A percentile compares a stretch with the other conserved stretches of the same genome.
These are phyloP conservation scores for Scylla paramamosain DNA, from an alignment of 1,140 invertebrate species.

Conservation along the genomic window DNA sequence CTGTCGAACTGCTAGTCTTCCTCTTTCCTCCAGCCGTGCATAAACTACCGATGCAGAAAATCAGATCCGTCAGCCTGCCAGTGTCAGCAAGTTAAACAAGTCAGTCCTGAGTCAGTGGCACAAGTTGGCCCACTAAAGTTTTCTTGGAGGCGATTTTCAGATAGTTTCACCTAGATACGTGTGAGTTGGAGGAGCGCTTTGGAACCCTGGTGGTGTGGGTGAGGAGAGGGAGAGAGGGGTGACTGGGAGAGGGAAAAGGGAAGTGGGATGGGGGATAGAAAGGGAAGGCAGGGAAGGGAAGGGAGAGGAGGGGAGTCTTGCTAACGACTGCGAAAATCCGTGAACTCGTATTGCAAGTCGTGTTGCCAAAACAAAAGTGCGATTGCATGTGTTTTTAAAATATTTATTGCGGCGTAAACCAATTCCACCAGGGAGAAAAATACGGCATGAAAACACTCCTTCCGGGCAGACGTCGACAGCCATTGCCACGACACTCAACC, in stretches of 20 bases:
- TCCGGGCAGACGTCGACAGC: not conserved
- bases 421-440: not conserved
- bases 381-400: not conserved
- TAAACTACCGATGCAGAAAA: slow-evolving; percentile 1
- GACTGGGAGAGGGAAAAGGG: not conserved
- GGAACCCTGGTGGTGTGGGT: not conserved
- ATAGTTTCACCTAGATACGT: not conserved
- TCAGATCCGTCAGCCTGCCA: not conserved
- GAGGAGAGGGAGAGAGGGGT: not conserved
- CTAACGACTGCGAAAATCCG: not conserved
- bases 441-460: not conserved
- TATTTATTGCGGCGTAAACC: not conserved
- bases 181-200: not conserved
- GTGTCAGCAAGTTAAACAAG: not conserved
- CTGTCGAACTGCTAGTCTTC: not conserved
- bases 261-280: not conserved
- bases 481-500: not conserved
- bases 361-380: not conserved
- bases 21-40: not conserved
- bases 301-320: not conserved
- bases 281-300: not conserved
- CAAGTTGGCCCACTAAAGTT: not conserved
- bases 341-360: not conserved
- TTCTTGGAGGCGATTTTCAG: not conserved
- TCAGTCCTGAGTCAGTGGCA: not conserved